Evolutionary conservation across 2,888 invertebrate genomes (phyloP).

Genomic region (Zygogramma bicolorata): DNA sequence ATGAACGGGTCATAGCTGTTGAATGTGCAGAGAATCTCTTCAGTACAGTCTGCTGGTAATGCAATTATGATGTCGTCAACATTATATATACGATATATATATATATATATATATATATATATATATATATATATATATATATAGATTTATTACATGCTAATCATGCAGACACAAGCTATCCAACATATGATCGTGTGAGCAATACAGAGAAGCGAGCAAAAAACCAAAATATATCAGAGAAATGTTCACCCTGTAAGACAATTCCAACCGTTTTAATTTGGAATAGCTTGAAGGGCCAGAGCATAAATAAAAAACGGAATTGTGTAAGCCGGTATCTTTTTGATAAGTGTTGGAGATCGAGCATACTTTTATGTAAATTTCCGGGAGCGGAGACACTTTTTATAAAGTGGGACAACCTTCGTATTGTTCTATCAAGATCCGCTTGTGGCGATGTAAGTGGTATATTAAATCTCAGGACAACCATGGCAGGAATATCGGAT

Average conservation of each 20-base stretch:
- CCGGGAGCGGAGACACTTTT: constrained; percentile 36
- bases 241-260: not conserved
- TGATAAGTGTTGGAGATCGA: constrained; percentile 48
- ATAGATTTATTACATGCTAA: too few relatives aligned
- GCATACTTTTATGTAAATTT: constrained; percentile 48
- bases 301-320: constrained; percentile 44
- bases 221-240: not conserved
- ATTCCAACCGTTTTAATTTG: constrained; percentile 9
- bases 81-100: too few relatives aligned
- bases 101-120: too few relatives aligned
- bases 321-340: constrained; percentile 55
- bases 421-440: constrained; percentile 50
- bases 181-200: too few relatives aligned
- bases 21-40: too few relatives aligned
- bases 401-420: constrained; percentile 51
- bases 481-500: constrained; percentile 6
- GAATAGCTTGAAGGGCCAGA: constrained; percentile 59
- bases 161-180: too few relatives aligned
- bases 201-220: not conserved
- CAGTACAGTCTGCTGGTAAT: too few relatives aligned
- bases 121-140: too few relatives aligned
- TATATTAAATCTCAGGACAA: constrained; percentile 29
- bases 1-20: too few relatives aligned
- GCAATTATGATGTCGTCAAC: too few relatives aligned
- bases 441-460: constrained; percentile 25